Evolutionary conservation across 2,888 invertebrate species (phyloP), one percentile per base, ranked within the genome.

Genomic region (Drosophila parthenogenetica): DNA sequence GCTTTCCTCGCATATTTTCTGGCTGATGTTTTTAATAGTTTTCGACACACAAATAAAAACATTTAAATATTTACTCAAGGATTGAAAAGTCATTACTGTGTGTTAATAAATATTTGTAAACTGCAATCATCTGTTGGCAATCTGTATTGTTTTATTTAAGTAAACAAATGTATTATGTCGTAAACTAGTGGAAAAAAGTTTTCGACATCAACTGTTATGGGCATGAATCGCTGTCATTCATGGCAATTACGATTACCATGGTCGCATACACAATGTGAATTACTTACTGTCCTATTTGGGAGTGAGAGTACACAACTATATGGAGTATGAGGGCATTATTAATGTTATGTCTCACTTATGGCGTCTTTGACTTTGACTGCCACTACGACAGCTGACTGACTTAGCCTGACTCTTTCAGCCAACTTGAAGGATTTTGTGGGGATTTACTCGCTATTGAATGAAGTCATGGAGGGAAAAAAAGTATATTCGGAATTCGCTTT

Each of bases 391-490:
- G 55, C 45, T 55, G 67, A 78, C 80, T 86, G 73, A 82, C 83
- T 79, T 75, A 71, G 61, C 67, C 67, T 63, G 83, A 73, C 74
- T 82, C 72, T 82, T 58, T 60, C 45, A 72, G 61, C 59, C 67
- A 64, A 67, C 65, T 71, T 54, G 62, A 25, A 29, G 88, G 86
- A 83, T 80, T 88, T 83, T 37, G 65, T 61, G 70, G 53, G 81
- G 89, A 86, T 83, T 88, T 82, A 63, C 13, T 4, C 13, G 13
- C 13, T 10, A 53, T 69, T 66, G 67, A 82, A 86, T 82, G 69
- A 67, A 85, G 69, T 68, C 69, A 60, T 66, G 43, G 48, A 43
- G 54, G 43, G 48, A 43, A 58, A 54, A 25, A 5, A 1, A 22
- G 5, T 22, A 22, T 10, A 19, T 32, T 35, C 35, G 13, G 5